Conservation (phyloP, 2,113 vertebrate species). For the Hypocryptadius cinnamomeus region DNA sequence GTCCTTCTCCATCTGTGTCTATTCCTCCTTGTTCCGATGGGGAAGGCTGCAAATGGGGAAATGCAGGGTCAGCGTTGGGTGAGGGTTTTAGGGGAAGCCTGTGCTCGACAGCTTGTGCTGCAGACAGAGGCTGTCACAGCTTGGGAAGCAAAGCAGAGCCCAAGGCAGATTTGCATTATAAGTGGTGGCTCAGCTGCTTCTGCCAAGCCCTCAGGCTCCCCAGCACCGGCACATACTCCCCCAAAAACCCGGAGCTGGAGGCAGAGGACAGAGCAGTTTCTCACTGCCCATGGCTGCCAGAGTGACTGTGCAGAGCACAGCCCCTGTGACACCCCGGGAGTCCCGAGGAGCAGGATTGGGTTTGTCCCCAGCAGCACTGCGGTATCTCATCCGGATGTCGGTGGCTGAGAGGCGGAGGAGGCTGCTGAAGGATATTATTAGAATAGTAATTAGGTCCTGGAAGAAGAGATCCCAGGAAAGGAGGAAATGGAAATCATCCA, state of each 20-base stretch:
- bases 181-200: neutral
- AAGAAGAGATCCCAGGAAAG: neutral
- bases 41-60: neutral
- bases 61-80: neutral
- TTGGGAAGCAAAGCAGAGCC: neutral
- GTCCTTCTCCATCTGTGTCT: neutral
- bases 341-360: neutral
- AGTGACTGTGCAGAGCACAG: neutral
- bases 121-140: neutral
- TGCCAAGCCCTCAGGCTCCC: neutral
- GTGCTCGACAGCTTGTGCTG: neutral
- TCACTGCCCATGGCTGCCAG: neutral
- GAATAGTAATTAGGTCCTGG: neutral
- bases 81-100: neutral
- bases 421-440: slow-evolving; percentile 1
- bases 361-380: neutral
- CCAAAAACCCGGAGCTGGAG: accelerated
- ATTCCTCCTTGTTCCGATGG: neutral
- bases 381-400: neutral
- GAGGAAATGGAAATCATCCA: neutral
- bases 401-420: neutral
- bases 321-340: neutral
- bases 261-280: neutral
- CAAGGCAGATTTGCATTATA: neutral
- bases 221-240: neutral